phyloP scores from a whole-genome alignment of 2,888 invertebrate species.

The Tanytarsus gracilentus region DNA sequence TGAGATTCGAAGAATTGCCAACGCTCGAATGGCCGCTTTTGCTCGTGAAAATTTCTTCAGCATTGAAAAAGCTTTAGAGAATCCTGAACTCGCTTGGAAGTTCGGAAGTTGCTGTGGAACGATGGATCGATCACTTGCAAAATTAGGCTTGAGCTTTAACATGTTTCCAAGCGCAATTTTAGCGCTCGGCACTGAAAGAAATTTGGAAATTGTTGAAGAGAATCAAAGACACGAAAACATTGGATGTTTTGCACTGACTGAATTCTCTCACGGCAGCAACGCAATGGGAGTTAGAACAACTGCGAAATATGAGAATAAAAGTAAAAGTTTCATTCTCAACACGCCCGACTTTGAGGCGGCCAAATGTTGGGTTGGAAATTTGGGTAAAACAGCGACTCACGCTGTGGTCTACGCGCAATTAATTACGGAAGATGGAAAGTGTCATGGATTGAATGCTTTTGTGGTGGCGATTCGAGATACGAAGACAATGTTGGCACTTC shows the following conservation, averaged over 20 bases:
- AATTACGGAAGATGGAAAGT: conserved; percentile 62
- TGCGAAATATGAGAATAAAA: conserved; percentile 67
- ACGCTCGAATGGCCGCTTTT: conserved; percentile 54
- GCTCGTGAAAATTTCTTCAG: conserved; percentile 55
- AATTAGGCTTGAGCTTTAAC: conserved; percentile 55
- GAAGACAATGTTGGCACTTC: conserved; percentile 57
- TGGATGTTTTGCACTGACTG: conserved; percentile 78
- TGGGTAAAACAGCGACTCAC: conserved; percentile 59
- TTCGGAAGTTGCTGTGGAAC: conserved; percentile 49
- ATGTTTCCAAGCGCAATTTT: conserved; percentile 58
- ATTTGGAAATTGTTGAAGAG: conserved; percentile 47
- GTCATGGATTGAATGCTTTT: conserved; percentile 82
- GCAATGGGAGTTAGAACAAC: conserved; percentile 78
- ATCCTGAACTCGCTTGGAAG: conserved; percentile 46
- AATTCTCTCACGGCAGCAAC: conserved; percentile 86
- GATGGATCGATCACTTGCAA: conserved; percentile 55
- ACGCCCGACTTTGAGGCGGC: conserved; percentile 69
- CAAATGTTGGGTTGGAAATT: conserved; percentile 77
- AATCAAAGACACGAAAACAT: conserved; percentile 44
- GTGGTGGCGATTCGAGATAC: conserved; percentile 77
- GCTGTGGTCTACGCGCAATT: conserved; percentile 83
- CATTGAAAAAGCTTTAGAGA: conserved; percentile 47
- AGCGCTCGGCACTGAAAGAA: conserved; percentile 56
- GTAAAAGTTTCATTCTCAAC: conserved; percentile 62
- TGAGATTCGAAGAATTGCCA: conserved; percentile 49